Evolutionary conservation across 1,140 invertebrate species (phyloP), one percentile per base, ranked within the genome.

Genomic region (Lepidostoma basale): DNA sequence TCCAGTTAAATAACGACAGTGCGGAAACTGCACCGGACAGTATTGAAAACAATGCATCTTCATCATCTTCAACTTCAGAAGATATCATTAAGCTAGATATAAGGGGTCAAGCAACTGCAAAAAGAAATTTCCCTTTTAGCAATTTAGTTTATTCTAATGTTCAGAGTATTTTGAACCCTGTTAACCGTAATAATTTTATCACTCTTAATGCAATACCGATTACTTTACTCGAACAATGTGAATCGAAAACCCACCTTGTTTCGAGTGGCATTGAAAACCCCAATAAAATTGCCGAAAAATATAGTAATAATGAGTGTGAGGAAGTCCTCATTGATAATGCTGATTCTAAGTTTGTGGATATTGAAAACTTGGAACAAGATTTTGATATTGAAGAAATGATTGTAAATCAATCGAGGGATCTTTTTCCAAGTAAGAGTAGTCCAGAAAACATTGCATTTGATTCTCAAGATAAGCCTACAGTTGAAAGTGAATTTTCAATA

Each of bases 21-120:
- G 2, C 5, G 28, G 33, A 63, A 65, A 59, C 14, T 33, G 16
- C n/a, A n/a, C n/a, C 14, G 23, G 8, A 16, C 3, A 18, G n/a
- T 39, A 5, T 14, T 40, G 20, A n/a, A 39, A 39, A 59, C 18
- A 45, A 39, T 30, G 25, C 20, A 1, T 14, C 18, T 2, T 26
- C 23, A n/a, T 44, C 18, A 59, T 69, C 76, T 65, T 81, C 80
- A 25, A 74, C 67, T 1, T 83, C 82, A 26, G 82, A 83, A 62
- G 81, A 83, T 60, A 78, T 83, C 14, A 82, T 83, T 30, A 81
- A 81, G 56, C 64, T 83, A 36, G 82, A 83, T 73, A 83, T 83
- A 39, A 74, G 81, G 75, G 82, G 82, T 3, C 76, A 78, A 54
- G 79, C 75, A 22, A 76, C 74, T 33, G 54, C 67, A 6, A 73